A percentile compares a stretch with the other conserved stretches of the same genome.
Evolutionary conservation across 2,888 invertebrate species (phyloP).

Genomic region (Plebejus anna): DNA sequence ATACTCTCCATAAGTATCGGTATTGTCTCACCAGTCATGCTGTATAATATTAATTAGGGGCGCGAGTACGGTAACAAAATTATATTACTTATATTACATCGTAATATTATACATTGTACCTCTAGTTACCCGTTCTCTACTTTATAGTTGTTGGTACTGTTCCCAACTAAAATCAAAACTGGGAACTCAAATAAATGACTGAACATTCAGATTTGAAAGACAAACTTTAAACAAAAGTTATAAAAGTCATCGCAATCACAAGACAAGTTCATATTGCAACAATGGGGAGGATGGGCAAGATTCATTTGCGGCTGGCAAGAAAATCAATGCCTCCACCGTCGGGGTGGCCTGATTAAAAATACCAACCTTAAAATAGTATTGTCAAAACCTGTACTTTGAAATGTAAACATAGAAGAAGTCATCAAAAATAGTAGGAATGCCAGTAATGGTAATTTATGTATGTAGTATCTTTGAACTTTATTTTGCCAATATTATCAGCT

Average conservation of each 20-base stretch:
- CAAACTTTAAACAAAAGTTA: conserved; percentile 47
- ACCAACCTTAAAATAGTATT: conserved; percentile 2
- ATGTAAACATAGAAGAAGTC: not conserved
- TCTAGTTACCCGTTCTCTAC: not conserved
- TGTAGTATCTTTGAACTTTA: too few species aligned
- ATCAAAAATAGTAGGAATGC: too few species aligned
- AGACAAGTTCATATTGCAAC: conserved; percentile 60
- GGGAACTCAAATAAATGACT: conserved; percentile 2
- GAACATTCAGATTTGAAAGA: conserved; percentile 7
- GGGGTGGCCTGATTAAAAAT: conserved; percentile 33
- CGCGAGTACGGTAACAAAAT: not conserved
- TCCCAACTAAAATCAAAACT: not conserved
- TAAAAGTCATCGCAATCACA: conserved; percentile 62
- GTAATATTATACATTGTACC: not conserved
- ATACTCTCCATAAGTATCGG: too few species aligned
- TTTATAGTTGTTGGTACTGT: not conserved
- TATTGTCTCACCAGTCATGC: too few species aligned
- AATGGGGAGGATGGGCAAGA: conserved; percentile 47
- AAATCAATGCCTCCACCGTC: conserved; percentile 51
- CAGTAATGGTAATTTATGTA: too few species aligned
- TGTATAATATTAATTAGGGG: too few species aligned
- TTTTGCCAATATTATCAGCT: too few species aligned
- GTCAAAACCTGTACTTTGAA: not conserved
- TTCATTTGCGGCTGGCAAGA: conserved; percentile 53
- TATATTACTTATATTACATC: not conserved